Conservation (phyloP, 2,888 invertebrate genomes). For the Phragmatobia fuliginosa region DNA sequence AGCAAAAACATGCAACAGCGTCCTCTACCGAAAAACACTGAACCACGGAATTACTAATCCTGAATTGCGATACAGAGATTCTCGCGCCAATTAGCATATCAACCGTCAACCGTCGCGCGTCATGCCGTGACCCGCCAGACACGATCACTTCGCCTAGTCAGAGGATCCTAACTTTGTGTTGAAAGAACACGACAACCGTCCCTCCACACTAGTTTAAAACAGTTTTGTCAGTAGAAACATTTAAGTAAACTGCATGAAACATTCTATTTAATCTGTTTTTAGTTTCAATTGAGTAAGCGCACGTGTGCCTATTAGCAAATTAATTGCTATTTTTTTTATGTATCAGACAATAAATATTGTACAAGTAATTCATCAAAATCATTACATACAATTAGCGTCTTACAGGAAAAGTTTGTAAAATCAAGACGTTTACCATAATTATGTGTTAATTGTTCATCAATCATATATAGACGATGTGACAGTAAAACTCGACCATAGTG, state of each 20-base stretch:
- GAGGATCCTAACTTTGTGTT: no score
- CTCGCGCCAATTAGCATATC: no score
- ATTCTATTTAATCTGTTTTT: background rate
- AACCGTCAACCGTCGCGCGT: no score
- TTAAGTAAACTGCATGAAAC: background rate
- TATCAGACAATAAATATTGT: background rate
- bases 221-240: background rate
- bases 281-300: background rate
- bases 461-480: slow-evolving; percentile 9
- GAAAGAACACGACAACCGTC: no score
- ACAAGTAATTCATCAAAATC: background rate
- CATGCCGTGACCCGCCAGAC: no score
- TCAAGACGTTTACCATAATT: background rate
- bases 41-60: no score
- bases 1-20: no score
- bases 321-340: no score
- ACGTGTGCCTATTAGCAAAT: background rate
- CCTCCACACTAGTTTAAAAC: no score
- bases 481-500: slow-evolving; percentile 16
- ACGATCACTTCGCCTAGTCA: no score
- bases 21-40: no score
- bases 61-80: no score
- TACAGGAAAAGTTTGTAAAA: background rate
- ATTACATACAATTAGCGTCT: background rate
- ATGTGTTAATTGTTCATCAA: background rate